Conservation (phyloP, 2,888 invertebrate genomes). For the Alentia gelatinosa region DNA sequence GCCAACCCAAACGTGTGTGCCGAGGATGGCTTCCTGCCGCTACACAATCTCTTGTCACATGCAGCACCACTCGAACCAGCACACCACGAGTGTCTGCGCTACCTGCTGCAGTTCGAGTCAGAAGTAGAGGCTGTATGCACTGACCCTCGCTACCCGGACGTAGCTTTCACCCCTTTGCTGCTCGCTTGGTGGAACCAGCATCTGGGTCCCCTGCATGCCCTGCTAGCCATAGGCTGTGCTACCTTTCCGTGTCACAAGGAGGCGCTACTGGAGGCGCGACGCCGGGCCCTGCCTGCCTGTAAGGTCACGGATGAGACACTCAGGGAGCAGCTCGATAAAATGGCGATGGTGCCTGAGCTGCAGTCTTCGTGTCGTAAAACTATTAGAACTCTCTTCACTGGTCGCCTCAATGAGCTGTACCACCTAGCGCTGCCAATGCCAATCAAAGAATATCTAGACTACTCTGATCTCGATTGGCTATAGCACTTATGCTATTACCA, state of each 20-base stretch:
- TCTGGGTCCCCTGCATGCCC: neutral
- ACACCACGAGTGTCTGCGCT: neutral
- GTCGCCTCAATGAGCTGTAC: conserved; percentile 19
- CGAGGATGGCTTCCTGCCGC: neutral
- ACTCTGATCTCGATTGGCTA: conserved; percentile 14
- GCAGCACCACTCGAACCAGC: neutral
- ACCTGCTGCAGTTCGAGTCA: conserved; percentile 17
- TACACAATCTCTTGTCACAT: conserved; percentile 24
- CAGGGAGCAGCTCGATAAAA: neutral
- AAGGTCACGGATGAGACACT: neutral
- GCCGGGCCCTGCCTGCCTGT: neutral
- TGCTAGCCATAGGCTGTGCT: neutral
- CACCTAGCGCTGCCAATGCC: conserved; percentile 15
- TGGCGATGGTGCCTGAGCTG: neutral
- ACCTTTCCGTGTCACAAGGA: neutral
- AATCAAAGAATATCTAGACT: conserved; percentile 31
- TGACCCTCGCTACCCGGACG: conserved; percentile 14
- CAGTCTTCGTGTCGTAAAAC: neutral
- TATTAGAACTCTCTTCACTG: conserved; percentile 7
- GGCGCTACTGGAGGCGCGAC: neutral
- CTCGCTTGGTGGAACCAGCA: conserved; percentile 40
- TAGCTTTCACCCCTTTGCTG: neutral
- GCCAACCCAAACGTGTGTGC: neutral
- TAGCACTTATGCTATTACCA: neutral
- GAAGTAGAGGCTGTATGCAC: neutral